These are phyloP conservation scores for Hippocampus kuda DNA, from an alignment of 2,797 vertebrate genomes.

Conservation along the genomic window DNA sequence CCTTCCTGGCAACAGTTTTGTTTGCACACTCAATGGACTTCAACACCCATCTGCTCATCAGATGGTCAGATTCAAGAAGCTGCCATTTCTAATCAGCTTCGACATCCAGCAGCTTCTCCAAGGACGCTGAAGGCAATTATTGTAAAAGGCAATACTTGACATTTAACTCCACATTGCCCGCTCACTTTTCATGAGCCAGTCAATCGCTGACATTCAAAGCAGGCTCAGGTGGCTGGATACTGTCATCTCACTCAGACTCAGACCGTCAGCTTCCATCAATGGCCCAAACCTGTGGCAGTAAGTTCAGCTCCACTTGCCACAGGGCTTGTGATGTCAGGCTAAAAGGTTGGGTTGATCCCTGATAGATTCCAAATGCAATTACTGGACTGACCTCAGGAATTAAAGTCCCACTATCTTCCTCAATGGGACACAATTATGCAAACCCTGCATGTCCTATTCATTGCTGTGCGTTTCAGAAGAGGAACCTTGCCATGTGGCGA, in stretches of 20 bases:
- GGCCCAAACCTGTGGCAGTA: slow-evolving; percentile 13
- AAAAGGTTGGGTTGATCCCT: slow-evolving; percentile 23
- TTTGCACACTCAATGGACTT: slow-evolving; percentile 17
- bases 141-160: slow-evolving; percentile 66
- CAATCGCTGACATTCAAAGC: slow-evolving; percentile 65
- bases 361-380: slow-evolving; percentile 31
- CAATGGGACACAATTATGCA: slow-evolving; percentile 28
- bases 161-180: slow-evolving; percentile 54
- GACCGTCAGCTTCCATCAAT: slow-evolving; percentile 19
- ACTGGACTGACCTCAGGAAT: slow-evolving; percentile 30
- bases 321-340: slow-evolving; percentile 28
- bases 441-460: slow-evolving; percentile 17
- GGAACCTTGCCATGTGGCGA: background rate
- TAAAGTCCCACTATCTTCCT: slow-evolving; percentile 31
- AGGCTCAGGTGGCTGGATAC: slow-evolving; percentile 46
- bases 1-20: slow-evolving; percentile 13
- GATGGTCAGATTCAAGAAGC: slow-evolving; percentile 39
- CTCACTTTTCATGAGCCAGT: slow-evolving; percentile 47
- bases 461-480: background rate
- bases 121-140: slow-evolving; percentile 62
- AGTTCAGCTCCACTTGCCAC: slow-evolving; percentile 23
- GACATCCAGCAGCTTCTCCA: slow-evolving; percentile 40
- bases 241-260: slow-evolving; percentile 52
- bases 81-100: slow-evolving; percentile 48
- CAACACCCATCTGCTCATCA: slow-evolving; percentile 39